Evolutionary conservation across 2,888 invertebrate genomes (phyloP).

Genomic region (Agriopis leucophaearia): DNA sequence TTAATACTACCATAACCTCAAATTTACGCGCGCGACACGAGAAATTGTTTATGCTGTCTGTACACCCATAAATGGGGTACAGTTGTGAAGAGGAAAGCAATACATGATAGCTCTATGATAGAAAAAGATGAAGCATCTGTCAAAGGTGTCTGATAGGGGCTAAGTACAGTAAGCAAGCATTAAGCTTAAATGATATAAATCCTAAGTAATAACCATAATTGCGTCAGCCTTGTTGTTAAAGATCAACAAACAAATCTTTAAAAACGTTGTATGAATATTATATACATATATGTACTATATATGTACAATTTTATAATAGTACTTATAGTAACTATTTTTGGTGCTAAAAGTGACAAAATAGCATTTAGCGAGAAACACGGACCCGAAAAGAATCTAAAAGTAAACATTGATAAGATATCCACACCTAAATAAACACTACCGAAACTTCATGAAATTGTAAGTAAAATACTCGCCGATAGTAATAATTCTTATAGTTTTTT

Average conservation of each 20-base stretch:
- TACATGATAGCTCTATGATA: slow-evolving; percentile 50
- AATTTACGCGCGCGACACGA: slow-evolving; percentile 80
- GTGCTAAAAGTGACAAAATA: neutral
- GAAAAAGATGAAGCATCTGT: slow-evolving; percentile 63
- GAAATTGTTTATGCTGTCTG: slow-evolving; percentile 81
- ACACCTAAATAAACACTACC: slow-evolving; percentile 12
- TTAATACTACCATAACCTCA: slow-evolving; percentile 85
- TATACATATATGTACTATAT: too few relatives aligned
- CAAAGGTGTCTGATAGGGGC: slow-evolving; percentile 65
- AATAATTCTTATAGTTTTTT: slow-evolving; percentile 8
- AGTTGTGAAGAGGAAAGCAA: slow-evolving; percentile 66
- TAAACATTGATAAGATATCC: slow-evolving; percentile 31
- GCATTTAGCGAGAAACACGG: slow-evolving; percentile 13
- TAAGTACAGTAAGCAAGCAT: slow-evolving; percentile 49
- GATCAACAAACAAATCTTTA: slow-evolving; percentile 25
- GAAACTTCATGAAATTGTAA: slow-evolving; percentile 16
- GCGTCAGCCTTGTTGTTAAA: slow-evolving; percentile 32
- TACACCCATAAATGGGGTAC: slow-evolving; percentile 78
- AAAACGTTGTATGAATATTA: neutral
- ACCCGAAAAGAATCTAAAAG: neutral
- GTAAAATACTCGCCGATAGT: slow-evolving; percentile 2
- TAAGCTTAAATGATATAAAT: slow-evolving; percentile 38
- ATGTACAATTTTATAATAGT: too few relatives aligned
- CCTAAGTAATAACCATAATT: slow-evolving; percentile 35
- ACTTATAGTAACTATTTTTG: neutral